Base-by-base conservation (phyloP, 2,797 vertebrate genomes). In the Sebastes oblongus region DNA sequence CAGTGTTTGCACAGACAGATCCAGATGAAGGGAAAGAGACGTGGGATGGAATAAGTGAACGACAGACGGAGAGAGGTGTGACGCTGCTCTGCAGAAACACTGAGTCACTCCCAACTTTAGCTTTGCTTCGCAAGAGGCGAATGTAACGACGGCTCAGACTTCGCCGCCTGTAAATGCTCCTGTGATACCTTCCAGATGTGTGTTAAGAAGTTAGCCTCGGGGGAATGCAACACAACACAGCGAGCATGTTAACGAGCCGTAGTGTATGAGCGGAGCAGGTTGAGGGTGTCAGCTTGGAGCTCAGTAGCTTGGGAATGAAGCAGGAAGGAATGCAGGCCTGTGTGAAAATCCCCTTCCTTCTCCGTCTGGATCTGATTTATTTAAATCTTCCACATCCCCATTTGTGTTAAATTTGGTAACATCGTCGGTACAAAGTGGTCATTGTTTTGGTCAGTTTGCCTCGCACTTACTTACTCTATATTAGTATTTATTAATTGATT, bases 131-230 rank as follows among this genome's bases (percentile, higher is more conserved):
- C 86, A 16, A 88, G 85, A 88, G 81, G 74, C 11, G 52, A 72
- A 24, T 3, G 65, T 79, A 70, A 73, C 72, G 42, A 64, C 75
- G 3, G 55, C 73, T 76, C 46, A 29, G 18, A 73, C 58, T 29
- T 70, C 50, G 3, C 25, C 64, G 71, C 42, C 12, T 39, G 1
- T 82, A 78, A 89, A 86, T 10, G 71, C 73, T 75, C 30, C 61
- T 2, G 18, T 69, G 81, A 89, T 81, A 42, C 78, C 77, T 86
- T 90, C 91, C 91, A 93, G 91, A 92, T 93, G 93, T 87, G 39
- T 16, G 56, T 39, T 60, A 30, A 73, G 58, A 61, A 52, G 66
- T 50, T 34, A 24, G 77, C 78, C 32, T 4, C 11, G 54, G 42
- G 24, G 18, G 56, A 29, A 50, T 10, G 3, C 60, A 66, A 46